Conservation (phyloP, 2,113 vertebrate species). For the Hystrix brachyura region DNA sequence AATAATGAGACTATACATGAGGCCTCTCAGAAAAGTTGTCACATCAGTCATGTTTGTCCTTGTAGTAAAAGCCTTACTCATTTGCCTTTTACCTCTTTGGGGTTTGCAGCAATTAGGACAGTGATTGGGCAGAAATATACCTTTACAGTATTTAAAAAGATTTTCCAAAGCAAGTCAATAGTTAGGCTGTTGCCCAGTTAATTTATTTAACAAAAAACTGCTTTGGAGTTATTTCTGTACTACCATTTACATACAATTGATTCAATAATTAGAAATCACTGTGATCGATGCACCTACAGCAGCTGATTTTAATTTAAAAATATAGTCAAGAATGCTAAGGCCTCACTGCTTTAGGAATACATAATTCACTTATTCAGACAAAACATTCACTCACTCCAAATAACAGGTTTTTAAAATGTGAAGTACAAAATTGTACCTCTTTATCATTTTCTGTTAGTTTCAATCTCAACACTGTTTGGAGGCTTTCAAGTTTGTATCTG, state of each 20-base stretch:
- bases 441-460: neutral
- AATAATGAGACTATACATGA: neutral
- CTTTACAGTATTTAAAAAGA: neutral
- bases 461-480: neutral
- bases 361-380: neutral
- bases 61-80: neutral
- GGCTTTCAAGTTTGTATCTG: neutral
- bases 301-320: neutral
- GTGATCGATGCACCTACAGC: neutral
- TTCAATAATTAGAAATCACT: constrained; percentile 58
- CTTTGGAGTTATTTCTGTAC: constrained; percentile 38
- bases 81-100: neutral
- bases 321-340: neutral
- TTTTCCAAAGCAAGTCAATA: constrained; percentile 36
- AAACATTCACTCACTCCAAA: neutral
- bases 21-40: constrained; percentile 6
- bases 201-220: constrained; percentile 52
- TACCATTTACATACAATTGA: neutral
- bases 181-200: constrained; percentile 40
- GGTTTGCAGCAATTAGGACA: constrained; percentile 37
- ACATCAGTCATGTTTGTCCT: neutral
- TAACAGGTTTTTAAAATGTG: constrained; percentile 44
- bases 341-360: constrained; percentile 14
- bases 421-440: neutral
- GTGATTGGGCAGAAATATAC: neutral